phyloP scores from a whole-genome alignment of 2,888 invertebrate genomes.

The Tachystola acroxantha region DNA sequence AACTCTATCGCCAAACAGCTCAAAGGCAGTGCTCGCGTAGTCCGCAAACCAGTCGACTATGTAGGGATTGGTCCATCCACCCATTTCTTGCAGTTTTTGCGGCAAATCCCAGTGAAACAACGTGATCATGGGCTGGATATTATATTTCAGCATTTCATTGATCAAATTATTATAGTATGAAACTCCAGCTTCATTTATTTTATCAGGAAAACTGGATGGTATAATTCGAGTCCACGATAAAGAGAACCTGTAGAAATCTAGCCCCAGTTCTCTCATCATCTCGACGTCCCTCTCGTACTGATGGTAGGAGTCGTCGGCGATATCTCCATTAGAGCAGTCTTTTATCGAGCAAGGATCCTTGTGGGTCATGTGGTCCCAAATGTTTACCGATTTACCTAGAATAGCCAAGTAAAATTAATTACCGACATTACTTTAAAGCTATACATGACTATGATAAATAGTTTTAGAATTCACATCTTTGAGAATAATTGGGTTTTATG shows the following conservation, averaged over 20 bases:
- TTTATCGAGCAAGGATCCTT: conserved; percentile 52
- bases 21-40: conserved; percentile 56
- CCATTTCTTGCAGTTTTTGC: no score
- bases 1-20: conserved; percentile 62
- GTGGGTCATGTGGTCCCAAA: conserved; percentile 81
- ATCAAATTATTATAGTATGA: conserved; percentile 46
- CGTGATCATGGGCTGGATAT: conserved; percentile 79
- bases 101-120: no score
- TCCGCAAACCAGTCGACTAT: conserved; percentile 61
- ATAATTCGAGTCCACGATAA: conserved; percentile 81
- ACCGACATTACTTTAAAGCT: no score
- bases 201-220: conserved; percentile 72
- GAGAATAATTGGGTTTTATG: no score
- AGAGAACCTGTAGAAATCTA: conserved; percentile 76
- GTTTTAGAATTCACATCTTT: no score
- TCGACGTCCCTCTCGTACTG: conserved; percentile 74
- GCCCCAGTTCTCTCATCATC: conserved; percentile 57
- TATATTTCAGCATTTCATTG: no score
- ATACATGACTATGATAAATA: no score
- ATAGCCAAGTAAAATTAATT: conserved; percentile 12
- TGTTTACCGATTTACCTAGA: conserved; percentile 73
- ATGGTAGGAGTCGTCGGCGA: conserved; percentile 78
- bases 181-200: conserved; percentile 67
- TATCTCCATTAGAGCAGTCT: conserved; percentile 75
- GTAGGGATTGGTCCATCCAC: conserved; percentile 67